Conservation (phyloP, 2,797 vertebrate genomes). For the Mormyrops boulengeri region DNA sequence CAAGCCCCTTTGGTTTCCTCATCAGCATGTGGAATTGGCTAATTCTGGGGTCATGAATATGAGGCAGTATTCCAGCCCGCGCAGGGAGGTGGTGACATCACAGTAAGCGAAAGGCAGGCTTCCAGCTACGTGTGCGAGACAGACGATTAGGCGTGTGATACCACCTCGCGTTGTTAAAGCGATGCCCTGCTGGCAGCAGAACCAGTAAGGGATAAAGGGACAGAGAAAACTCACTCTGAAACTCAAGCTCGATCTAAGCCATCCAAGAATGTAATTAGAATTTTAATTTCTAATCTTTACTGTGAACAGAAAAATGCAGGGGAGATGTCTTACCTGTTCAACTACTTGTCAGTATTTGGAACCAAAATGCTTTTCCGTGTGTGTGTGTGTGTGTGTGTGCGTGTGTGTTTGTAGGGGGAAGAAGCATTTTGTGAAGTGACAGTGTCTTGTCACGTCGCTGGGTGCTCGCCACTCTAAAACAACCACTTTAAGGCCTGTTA, state of each 20-base stretch:
- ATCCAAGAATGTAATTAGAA: slow-evolving; percentile 40
- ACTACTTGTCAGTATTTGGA: background rate
- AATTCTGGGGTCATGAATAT: slow-evolving; percentile 8
- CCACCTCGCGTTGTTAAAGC: slow-evolving; percentile 3
- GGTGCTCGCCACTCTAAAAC: background rate
- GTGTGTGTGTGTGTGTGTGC: background rate
- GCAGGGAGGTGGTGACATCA: background rate
- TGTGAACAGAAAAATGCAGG: background rate
- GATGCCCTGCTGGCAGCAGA: background rate
- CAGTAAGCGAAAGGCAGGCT: background rate
- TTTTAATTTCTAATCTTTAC: slow-evolving; percentile 21
- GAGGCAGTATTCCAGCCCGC: background rate
- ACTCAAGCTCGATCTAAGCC: slow-evolving; percentile 34
- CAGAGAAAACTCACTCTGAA: background rate
- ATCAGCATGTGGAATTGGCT: slow-evolving; percentile 31
- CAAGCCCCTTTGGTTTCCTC: slow-evolving; percentile 28
- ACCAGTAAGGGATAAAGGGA: background rate
- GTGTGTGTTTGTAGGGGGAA: background rate
- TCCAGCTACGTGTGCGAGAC: background rate
- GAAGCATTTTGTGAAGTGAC: background rate
- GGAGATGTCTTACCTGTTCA: background rate
- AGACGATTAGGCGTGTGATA: background rate
- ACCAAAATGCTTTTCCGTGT: background rate
- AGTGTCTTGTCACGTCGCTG: background rate
- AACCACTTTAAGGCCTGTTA: background rate